A percentile compares a stretch with the other conserved stretches of the same genome.
phyloP scores from a whole-genome alignment of 1,140 invertebrate genomes.

The Agrilus planipennis region DNA sequence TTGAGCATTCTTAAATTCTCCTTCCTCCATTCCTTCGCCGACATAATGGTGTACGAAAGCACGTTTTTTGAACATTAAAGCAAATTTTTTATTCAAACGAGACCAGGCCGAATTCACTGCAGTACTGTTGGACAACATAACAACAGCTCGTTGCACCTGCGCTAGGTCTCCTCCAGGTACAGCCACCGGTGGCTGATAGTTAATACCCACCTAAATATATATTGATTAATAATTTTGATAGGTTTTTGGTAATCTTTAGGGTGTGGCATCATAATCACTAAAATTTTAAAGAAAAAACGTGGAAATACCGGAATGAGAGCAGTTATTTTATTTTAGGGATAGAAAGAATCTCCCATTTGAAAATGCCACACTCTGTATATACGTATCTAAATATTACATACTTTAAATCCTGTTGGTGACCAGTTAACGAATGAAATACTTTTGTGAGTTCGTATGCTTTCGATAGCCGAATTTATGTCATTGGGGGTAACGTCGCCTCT shows the following conservation, averaged over 20 bases:
- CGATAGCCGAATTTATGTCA: slow-evolving; percentile 59
- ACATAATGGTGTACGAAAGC: slow-evolving; percentile 70
- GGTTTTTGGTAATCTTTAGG: too few species aligned
- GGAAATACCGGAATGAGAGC: too few species aligned
- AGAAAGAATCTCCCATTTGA: too few species aligned
- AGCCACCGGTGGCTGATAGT: slow-evolving; percentile 54
- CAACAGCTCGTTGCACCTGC: slow-evolving; percentile 52
- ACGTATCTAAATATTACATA: slow-evolving; percentile 15
- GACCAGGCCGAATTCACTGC: slow-evolving; percentile 63
- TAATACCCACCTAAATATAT: slow-evolving; percentile 44
- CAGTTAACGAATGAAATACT: slow-evolving; percentile 57
- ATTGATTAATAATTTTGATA: too few species aligned
- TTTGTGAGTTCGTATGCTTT: slow-evolving; percentile 51
- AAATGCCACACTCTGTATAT: too few species aligned
- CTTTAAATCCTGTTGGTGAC: slow-evolving; percentile 61
- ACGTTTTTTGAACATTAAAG: slow-evolving; percentile 58
- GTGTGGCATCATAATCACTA: too few species aligned
- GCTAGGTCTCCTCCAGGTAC: slow-evolving; percentile 59
- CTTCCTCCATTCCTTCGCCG: slow-evolving; percentile 71
- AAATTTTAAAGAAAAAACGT: too few species aligned
- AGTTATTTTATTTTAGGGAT: too few species aligned
- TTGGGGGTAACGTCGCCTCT: slow-evolving; percentile 54
- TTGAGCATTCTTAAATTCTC: slow-evolving; percentile 54
- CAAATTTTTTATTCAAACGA: slow-evolving; percentile 55
- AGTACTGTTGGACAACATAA: slow-evolving; percentile 65